Base-by-base conservation (phyloP, 2,797 vertebrate genomes). In the Petrocephalus schoutedeni region DNA sequence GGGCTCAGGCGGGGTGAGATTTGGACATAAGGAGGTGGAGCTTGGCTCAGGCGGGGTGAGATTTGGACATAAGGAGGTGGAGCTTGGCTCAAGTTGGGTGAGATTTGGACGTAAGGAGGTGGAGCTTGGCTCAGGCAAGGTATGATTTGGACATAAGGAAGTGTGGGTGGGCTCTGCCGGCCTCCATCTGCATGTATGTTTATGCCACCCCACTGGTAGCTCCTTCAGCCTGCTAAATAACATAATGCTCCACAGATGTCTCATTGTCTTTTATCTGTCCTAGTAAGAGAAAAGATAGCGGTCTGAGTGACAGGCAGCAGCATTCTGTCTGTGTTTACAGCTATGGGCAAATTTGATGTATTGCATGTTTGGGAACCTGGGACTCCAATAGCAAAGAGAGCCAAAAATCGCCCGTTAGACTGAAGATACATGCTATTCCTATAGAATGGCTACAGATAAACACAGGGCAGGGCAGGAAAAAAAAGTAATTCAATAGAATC, bases 261-360 rank as follows among this genome's bases (percentile, higher is more conserved):
- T 64, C n/a, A 49, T 32, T 57, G 19, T 23, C 84, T 58, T 88
- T 88, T 87, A 45, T 19, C 53, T 28, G 71, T 88, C 87, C 88
- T 53, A 80, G 86, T 59, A 85, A 61, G 86, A 51, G 49, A 21
- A 83, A 83, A 53, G 45, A 83, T 19, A 7, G 77, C 23, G 8
- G 71, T 28, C 51, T 56, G 67, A 21, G n/a, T 54, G 23, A 74
- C 54, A 54, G 28, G 36, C 57, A 51, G 77, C 23, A 57, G 10
- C 56, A 19, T 21, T 32, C 74, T 16, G 54, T 64, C 2, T 58
- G 54, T 58, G 64, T 57, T 28, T 67, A 58, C 32, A 77, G 23
- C 36, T 32, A 32, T 16, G 14, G 36, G 4, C 54, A 36, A 56
- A 4, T 32, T 85, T 85, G 32, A 19, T 87, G 32, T 85, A 56